Conservation (phyloP, 2,797 vertebrate genomes). For the Hypotaenidia okinawae region DNA sequence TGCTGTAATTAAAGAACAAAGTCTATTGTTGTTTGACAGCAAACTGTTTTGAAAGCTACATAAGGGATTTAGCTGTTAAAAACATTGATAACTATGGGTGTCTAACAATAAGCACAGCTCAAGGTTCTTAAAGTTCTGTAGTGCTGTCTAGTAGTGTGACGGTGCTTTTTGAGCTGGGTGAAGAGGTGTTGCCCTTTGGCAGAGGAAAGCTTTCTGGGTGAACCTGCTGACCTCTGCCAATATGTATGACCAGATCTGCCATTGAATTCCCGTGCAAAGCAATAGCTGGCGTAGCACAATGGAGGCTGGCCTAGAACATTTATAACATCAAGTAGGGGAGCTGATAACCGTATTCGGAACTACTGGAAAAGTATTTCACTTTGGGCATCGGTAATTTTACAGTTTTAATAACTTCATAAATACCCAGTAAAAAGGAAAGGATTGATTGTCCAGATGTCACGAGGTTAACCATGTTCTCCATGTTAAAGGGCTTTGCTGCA, state of each 20-base stretch:
- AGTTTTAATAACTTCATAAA: conserved; percentile 77
- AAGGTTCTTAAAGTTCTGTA: conserved; percentile 70
- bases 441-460: conserved; percentile 72
- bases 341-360: background rate
- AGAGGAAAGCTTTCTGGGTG: conserved; percentile 55
- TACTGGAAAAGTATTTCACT: conserved; percentile 36
- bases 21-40: conserved; percentile 80
- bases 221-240: conserved; percentile 54
- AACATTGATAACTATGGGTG: conserved; percentile 74
- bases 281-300: background rate
- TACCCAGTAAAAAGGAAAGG: conserved; percentile 59
- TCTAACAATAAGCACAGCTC: conserved; percentile 68
- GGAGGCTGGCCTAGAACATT: background rate
- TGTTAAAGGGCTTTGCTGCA: conserved; percentile 68
- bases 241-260: conserved; percentile 5
- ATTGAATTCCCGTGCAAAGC: conserved; percentile 43
- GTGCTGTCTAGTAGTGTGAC: conserved; percentile 60
- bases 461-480: conserved; percentile 71
- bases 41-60: conserved; percentile 81
- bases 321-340: background rate
- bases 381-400: conserved; percentile 50
- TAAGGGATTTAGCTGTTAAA: conserved; percentile 80
- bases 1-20: conserved; percentile 82
- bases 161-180: conserved; percentile 58
- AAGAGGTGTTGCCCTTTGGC: conserved; percentile 68